Evolutionary conservation across 2,113 vertebrate species (phyloP), one percentile per base, ranked within the genome.

Genomic region (Pseudolaguvia tuberculata): DNA sequence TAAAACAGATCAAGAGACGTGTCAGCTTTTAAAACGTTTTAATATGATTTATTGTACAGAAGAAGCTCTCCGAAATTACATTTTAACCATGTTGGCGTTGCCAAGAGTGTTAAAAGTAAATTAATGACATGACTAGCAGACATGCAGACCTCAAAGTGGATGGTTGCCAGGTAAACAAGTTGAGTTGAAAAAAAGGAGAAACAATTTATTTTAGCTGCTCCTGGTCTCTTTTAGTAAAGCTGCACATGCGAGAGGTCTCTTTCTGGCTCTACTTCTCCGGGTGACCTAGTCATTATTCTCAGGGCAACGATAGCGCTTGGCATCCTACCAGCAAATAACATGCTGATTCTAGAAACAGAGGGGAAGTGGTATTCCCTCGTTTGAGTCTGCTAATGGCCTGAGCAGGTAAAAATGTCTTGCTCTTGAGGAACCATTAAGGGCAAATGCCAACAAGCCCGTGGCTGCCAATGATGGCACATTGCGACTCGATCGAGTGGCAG

Each of bases 401-500:
- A 61, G 58, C 63, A 48, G 27, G 63, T 21, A 20, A 69, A 56
- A 56, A 56, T 15, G 0, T 72, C 48, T 45, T 35, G 50, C 27
- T n/a, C 63, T 25, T 25, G 8, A 31, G 31, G 48, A 55, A 52
- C 23, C 5, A 9, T 45, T 55, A 68, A 48, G 58, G 70, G 52
- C 8, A 50, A 74, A 73, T 58, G 53, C 50, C 65, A 65, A 70
- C 48, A 45, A 78, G 23, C 15, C 4, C 27, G 21, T 39, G 66
- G 47, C 75, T 62, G 52, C 50, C 71, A 74, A 74, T 66, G 71
- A 78, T 71, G 65, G 47, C 20, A 20, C 53, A 65, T 55, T 61
- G 75, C n/a, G 23, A 62, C 76, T 31, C n/a, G 78, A 75, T 78
- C 75, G 74, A 80, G 75, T 56, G 67, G 75, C 61, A 69, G 78